phyloP scores from a whole-genome alignment of 2,113 vertebrate species.

The Triplophysa tibetana region DNA sequence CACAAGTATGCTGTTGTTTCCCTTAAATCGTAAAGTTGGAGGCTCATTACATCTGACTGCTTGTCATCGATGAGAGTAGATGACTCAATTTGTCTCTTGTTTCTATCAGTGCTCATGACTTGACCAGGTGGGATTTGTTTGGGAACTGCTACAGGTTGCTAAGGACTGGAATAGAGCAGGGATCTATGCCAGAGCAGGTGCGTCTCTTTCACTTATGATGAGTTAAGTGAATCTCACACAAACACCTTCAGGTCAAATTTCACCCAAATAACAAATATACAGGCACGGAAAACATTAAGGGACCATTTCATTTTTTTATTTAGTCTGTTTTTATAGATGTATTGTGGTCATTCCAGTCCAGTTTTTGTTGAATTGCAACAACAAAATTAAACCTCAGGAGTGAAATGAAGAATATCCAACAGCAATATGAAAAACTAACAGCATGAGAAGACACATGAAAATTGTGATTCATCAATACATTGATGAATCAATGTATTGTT shows the following conservation, averaged over 20 bases:
- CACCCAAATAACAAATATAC: not conserved
- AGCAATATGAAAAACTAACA: too few relatives aligned
- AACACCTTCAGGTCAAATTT: not conserved
- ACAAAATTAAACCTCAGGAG: too few relatives aligned
- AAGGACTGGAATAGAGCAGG: conserved; percentile 95
- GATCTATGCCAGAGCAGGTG: conserved; percentile 97
- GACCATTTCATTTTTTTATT: too few relatives aligned
- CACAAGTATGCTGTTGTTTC: conserved; percentile 85
- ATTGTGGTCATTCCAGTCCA: too few relatives aligned
- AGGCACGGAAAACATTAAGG: too few relatives aligned
- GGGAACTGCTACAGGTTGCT: conserved; percentile 95
- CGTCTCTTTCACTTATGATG: not conserved
- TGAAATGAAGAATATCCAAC: too few relatives aligned
- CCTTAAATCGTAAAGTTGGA: not conserved
- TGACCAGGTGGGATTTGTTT: conserved; percentile 97
- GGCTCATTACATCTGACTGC: not conserved
- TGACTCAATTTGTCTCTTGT: not conserved
- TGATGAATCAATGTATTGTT: too few relatives aligned
- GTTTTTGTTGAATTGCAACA: too few relatives aligned
- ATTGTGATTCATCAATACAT: too few relatives aligned
- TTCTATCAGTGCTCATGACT: conserved; percentile 86
- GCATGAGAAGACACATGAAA: too few relatives aligned
- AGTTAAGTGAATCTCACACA: not conserved
- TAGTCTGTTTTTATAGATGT: too few relatives aligned
- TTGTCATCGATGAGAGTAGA: not conserved